Conservation (phyloP, 2,888 invertebrate genomes). For the Brassicogethes aeneus region DNA sequence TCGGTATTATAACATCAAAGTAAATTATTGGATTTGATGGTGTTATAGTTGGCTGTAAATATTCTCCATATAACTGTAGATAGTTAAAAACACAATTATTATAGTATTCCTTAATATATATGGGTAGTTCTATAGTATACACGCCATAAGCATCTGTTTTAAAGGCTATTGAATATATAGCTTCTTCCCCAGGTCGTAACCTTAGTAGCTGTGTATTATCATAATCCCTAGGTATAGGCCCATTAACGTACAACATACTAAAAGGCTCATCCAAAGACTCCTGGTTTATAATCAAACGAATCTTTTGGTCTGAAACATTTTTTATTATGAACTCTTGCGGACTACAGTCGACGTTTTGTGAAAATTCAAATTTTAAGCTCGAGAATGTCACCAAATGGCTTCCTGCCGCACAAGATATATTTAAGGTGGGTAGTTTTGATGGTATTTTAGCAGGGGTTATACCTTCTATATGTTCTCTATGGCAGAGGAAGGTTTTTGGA, state of each 20-base stretch:
- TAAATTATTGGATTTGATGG: slow-evolving; percentile 25
- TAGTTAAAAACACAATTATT: slow-evolving; percentile 32
- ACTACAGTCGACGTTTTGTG: background rate
- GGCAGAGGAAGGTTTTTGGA: too few species aligned
- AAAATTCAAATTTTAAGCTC: slow-evolving; percentile 12
- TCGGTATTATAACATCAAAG: slow-evolving; percentile 30
- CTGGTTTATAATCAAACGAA: background rate
- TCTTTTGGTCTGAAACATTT: slow-evolving; percentile 3
- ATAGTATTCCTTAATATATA: slow-evolving; percentile 30
- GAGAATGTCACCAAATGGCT: slow-evolving; percentile 16
- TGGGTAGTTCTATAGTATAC: slow-evolving; percentile 28
- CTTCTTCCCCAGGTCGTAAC: slow-evolving; percentile 23
- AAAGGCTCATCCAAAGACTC: background rate
- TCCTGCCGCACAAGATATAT: slow-evolving; percentile 20
- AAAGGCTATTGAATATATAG: slow-evolving; percentile 25
- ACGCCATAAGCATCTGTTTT: slow-evolving; percentile 23
- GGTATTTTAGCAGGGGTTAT: background rate
- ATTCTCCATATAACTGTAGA: slow-evolving; percentile 28
- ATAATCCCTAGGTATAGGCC: background rate
- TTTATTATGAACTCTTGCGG: background rate
- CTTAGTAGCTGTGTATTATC: background rate
- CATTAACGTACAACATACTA: background rate
- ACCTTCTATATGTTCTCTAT: too few species aligned
- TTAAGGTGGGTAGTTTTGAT: slow-evolving; percentile 15
- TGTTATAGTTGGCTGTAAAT: slow-evolving; percentile 26